Percentiles rank a stretch among this genome's conserved stretches.
Conservation (phyloP, 1,140 invertebrate genomes). For the Drosophila cardini region DNA sequence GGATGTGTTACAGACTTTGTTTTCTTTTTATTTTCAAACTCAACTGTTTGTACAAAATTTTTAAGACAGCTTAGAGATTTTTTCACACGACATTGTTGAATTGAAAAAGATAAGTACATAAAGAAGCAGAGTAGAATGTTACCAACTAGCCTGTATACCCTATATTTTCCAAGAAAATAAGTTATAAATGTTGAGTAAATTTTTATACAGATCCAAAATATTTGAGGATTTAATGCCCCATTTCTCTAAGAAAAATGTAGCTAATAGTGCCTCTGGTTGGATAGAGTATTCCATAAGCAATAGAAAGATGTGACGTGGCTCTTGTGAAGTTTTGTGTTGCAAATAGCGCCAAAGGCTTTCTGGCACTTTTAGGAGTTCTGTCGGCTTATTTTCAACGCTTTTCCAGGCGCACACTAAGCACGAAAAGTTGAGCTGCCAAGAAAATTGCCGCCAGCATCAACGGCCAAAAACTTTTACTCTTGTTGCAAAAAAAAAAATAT, state of each 20-base stretch:
- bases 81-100: slow-evolving; percentile 54
- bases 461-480: slow-evolving; percentile 61
- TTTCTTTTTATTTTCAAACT: slow-evolving; percentile 45
- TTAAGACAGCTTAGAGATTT: slow-evolving; percentile 75
- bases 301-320: slow-evolving; percentile 12
- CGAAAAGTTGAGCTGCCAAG: slow-evolving; percentile 48
- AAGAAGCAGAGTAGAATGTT: slow-evolving; percentile 15
- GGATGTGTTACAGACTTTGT: neutral
- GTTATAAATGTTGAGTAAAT: too few relatives aligned
- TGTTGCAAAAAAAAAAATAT: slow-evolving; percentile 75
- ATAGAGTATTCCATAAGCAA: slow-evolving; percentile 25
- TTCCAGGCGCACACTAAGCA: slow-evolving; percentile 58
- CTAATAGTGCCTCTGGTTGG: neutral
- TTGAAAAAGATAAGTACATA: slow-evolving; percentile 37
- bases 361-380: slow-evolving; percentile 14
- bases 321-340: slow-evolving; percentile 27
- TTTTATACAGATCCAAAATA: too few relatives aligned
- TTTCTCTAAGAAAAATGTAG: neutral
- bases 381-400: slow-evolving; percentile 33
- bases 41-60: slow-evolving; percentile 63
- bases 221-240: too few relatives aligned
- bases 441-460: slow-evolving; percentile 38
- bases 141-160: neutral
- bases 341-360: slow-evolving; percentile 63
- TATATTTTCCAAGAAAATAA: too few relatives aligned